Conservation (phyloP, 1,140 invertebrate genomes). For the Pinna nobilis region DNA sequence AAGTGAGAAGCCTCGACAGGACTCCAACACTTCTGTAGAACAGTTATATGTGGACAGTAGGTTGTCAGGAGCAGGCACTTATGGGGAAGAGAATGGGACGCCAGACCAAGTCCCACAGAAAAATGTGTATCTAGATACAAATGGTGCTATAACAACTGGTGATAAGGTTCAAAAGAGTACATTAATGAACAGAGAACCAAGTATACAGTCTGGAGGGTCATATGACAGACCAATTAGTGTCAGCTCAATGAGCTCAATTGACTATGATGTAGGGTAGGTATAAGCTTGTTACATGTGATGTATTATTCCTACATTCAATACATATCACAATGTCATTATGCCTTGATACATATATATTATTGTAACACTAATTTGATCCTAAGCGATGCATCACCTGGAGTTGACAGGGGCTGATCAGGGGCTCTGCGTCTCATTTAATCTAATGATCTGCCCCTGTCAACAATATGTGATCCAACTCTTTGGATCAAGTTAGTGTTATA, state of each 20-base stretch:
- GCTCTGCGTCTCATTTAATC: too few relatives aligned
- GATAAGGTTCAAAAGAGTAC: neutral
- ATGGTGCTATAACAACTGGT: neutral
- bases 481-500: too few relatives aligned
- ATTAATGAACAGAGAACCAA: constrained; percentile 36
- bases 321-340: too few relatives aligned
- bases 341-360: too few relatives aligned
- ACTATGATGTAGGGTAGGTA: constrained; percentile 56
- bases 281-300: too few relatives aligned
- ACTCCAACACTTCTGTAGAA: constrained; percentile 9
- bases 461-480: too few relatives aligned
- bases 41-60: neutral
- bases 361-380: too few relatives aligned
- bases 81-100: constrained; percentile 11
- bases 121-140: neutral
- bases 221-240: constrained; percentile 40
- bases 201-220: constrained; percentile 45
- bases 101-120: neutral
- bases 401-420: too few relatives aligned
- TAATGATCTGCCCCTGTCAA: too few relatives aligned
- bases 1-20: constrained; percentile 5
- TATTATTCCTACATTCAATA: too few relatives aligned
- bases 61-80: neutral
- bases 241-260: constrained; percentile 55
- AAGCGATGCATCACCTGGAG: too few relatives aligned